Base-by-base conservation (phyloP, 2,797 vertebrate genomes). In the Carduelis carduelis region DNA sequence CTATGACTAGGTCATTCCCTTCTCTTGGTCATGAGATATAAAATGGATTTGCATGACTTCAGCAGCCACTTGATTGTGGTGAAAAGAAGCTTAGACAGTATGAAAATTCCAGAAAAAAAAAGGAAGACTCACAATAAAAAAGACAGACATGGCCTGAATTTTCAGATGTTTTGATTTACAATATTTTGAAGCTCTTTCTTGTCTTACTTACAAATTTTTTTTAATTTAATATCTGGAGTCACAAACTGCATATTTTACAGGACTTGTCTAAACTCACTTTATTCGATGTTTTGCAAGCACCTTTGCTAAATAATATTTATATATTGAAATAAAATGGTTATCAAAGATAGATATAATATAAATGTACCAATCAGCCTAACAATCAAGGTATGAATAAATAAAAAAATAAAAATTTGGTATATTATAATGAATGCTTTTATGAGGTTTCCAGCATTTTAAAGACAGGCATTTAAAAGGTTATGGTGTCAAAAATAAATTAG, bases 1-100 rank as follows among this genome's bases (percentile, higher is more conserved):
- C 16, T 44, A 10, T 24, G 35, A 1, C 20, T 34, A 44, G 26
- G 14, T 83, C 32, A 69, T 12, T 32, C 1, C 0, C 0, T 1
- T 72, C 13, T 76, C 35, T 74, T 34, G 17, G 8, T 52, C 14
- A 39, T 37, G 11, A 15, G 43, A 5, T 8, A 3, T 44, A 44
- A 84, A 84, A 52, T 27, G 23, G 30, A 34, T 44, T 50, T 81
- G 7, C 16, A 12, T 0, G 1, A 44, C 30, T 7, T 18, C 15
- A 52, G 11, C 12, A 72, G 12, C 13, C 16, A 12, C 43, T 49
- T 87, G 28, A 44, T 57, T 57, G 5, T 53, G 8, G 2, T 46
- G 8, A 70, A 46, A 39, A 75, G 19, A 14, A 65, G 6, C 4
- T 20, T 60, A 34, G 21, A 37, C 2, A 59, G 5, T 13, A 39